Conservation (phyloP, 2,888 invertebrate species). For the Vanessa cardui region DNA sequence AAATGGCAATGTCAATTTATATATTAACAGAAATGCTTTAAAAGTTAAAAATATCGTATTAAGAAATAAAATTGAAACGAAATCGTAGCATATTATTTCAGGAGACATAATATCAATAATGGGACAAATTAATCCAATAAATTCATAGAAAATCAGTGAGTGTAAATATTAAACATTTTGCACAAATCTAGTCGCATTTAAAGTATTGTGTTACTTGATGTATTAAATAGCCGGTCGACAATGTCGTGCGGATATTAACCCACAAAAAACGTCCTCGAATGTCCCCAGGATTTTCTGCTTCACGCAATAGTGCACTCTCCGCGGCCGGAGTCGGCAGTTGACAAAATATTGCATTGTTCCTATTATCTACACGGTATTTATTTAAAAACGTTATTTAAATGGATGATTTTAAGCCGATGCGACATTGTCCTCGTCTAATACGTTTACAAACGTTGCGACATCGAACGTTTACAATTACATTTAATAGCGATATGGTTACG, state of each 20-base stretch:
- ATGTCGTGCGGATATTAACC: conserved; percentile 82
- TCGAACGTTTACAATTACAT: conserved; percentile 41
- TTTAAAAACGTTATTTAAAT: conserved; percentile 83
- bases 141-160: conserved; percentile 69
- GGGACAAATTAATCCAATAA: conserved; percentile 72
- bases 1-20: not conserved
- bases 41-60: not conserved
- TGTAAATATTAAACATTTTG: conserved; percentile 81
- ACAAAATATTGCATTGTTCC: conserved; percentile 83
- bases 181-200: conserved; percentile 82
- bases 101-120: conserved; percentile 36
- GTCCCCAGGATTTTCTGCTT: conserved; percentile 83
- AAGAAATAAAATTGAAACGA: not conserved
- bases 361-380: conserved; percentile 81
- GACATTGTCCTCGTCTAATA: conserved; percentile 72
- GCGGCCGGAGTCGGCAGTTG: conserved; percentile 78
- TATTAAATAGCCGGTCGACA: conserved; percentile 82
- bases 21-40: too few relatives aligned
- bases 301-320: conserved; percentile 79
- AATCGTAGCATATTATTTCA: not conserved
- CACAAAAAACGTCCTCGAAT: conserved; percentile 82
- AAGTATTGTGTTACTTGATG: conserved; percentile 81
- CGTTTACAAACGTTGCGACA: conserved; percentile 59
- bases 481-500: conserved; percentile 20
- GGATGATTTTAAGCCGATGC: conserved; percentile 81